Conservation (phyloP, 2,888 invertebrate genomes). For the Alcis repandata region DNA sequence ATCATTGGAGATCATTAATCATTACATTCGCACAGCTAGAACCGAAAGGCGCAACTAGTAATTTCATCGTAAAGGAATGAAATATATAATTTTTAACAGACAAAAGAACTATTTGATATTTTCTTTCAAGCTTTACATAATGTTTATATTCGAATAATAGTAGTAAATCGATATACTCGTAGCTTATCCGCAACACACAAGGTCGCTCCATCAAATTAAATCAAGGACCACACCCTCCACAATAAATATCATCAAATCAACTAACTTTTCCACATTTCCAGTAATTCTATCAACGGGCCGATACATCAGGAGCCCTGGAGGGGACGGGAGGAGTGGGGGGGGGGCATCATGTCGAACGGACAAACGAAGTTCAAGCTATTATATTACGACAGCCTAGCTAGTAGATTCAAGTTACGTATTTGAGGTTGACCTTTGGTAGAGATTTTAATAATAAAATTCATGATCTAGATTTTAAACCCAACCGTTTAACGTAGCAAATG, state of each 20-base stretch:
- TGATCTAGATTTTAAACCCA: too few species aligned
- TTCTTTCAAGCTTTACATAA: neutral
- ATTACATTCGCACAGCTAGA: too few species aligned
- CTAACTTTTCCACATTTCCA: conserved; percentile 27
- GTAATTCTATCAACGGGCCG: conserved; percentile 37
- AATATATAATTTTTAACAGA: too few species aligned
- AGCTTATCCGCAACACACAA: conserved; percentile 5
- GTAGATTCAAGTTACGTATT: conserved; percentile 46
- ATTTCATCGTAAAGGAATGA: too few species aligned
- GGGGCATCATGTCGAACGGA: conserved; percentile 25
- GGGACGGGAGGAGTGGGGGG: conserved; percentile 10
- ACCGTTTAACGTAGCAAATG: too few species aligned
- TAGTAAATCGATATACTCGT: neutral
- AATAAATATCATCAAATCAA: conserved; percentile 36
- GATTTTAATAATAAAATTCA: too few species aligned
- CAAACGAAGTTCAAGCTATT: conserved; percentile 43
- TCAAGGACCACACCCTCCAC: conserved; percentile 24
- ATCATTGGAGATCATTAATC: too few species aligned
- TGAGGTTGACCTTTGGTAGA: conserved; percentile 12
- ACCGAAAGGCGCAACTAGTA: too few species aligned
- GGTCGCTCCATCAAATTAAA: conserved; percentile 25
- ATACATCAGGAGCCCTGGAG: conserved; percentile 28
- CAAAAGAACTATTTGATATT: neutral
- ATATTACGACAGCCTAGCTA: too few species aligned
- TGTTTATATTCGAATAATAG: neutral